Conservation (phyloP, 2,113 vertebrate species). For the Limnothrissa miodon region DNA sequence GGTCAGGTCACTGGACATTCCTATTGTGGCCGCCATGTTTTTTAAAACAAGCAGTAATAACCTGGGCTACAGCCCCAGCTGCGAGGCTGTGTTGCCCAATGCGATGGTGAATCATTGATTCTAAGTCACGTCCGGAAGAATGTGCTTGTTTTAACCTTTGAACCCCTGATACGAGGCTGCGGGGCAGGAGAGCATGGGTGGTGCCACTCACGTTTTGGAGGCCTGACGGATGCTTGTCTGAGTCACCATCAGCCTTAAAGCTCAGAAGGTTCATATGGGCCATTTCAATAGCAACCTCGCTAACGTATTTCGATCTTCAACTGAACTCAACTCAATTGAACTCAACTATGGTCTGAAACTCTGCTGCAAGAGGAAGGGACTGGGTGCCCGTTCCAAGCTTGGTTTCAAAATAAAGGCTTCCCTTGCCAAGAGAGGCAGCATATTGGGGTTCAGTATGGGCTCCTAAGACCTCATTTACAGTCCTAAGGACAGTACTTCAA, state of each 20-base stretch:
- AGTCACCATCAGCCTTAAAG: not conserved
- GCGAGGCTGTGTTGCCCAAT: constrained; percentile 36
- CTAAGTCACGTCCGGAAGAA: not conserved
- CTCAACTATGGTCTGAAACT: not conserved
- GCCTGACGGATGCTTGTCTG: not conserved
- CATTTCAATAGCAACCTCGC: not conserved
- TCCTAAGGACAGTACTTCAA: not conserved
- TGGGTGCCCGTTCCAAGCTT: not conserved
- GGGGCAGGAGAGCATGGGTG: not conserved
- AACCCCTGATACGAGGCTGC: not conserved
- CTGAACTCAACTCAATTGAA: not conserved
- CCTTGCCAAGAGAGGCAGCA: not conserved
- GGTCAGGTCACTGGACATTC: not conserved
- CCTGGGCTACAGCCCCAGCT: not conserved
- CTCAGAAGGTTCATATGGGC: not conserved
- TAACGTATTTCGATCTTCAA: not conserved
- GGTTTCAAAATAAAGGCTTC: not conserved
- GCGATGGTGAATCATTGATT: not conserved
- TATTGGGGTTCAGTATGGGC: not conserved
- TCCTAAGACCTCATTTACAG: not conserved
- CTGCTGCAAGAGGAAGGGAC: not conserved
- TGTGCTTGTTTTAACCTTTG: constrained; percentile 15
- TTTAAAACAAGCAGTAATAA: constrained; percentile 15
- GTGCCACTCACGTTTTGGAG: not conserved
- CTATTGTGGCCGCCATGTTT: constrained; percentile 26